phyloP scores from a whole-genome alignment of 23 tunicate genomes.

The Halocynthia aurantium region DNA sequence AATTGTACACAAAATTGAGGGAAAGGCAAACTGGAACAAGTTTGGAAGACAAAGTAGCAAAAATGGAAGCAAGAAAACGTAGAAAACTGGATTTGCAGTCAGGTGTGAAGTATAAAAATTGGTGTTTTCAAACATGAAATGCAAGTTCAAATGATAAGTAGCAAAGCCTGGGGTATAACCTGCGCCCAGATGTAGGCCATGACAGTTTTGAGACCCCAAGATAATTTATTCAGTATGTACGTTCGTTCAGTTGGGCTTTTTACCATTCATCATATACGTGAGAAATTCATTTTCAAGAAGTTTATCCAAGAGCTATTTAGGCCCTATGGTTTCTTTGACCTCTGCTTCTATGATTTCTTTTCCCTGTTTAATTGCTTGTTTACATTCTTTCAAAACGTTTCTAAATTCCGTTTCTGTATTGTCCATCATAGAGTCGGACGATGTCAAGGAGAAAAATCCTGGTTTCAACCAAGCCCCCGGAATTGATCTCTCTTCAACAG shows the following conservation, averaged over 20 bases:
- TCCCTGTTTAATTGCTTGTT: conserved; percentile 23
- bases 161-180: too few species aligned
- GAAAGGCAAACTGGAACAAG: conserved; percentile 52
- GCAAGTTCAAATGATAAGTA: too few species aligned
- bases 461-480: conserved; percentile 67
- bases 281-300: too few species aligned
- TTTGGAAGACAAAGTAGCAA: conserved; percentile 42
- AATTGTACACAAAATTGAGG: conserved; percentile 41
- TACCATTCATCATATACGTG: too few species aligned
- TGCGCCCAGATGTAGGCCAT: too few species aligned
- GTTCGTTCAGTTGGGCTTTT: too few species aligned
- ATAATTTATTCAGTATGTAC: too few species aligned
- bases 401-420: conserved; percentile 32
- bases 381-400: conserved; percentile 41
- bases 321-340: not conserved
- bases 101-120: too few species aligned
- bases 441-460: conserved; percentile 27
- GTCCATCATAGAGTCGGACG: not conserved
- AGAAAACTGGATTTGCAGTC: conserved; percentile 13
- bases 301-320: too few species aligned
- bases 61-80: conserved; percentile 23
- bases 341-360: conserved; percentile 14
- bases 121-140: too few species aligned
- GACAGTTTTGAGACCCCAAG: too few species aligned
- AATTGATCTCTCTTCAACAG: conserved; percentile 56